phyloP scores from a whole-genome alignment of 2,888 invertebrate species.

The Caenorhabditis doughertyi region DNA sequence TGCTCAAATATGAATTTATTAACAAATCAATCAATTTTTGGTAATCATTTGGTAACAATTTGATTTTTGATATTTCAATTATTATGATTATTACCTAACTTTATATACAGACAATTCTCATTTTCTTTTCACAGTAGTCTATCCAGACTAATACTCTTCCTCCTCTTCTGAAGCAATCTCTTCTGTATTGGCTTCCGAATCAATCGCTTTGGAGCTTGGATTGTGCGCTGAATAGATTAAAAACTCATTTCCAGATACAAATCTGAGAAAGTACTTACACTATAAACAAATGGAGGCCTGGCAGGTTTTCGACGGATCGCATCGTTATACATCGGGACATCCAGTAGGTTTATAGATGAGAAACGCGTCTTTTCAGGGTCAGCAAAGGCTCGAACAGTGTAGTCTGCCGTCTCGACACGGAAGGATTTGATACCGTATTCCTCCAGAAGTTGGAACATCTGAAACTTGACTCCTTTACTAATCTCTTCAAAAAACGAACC shows the following conservation, averaged over 20 bases:
- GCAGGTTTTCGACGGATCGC: conserved; percentile 35
- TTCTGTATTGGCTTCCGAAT: background rate
- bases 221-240: conserved; percentile 43
- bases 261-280: conserved; percentile 43
- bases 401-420: conserved; percentile 56
- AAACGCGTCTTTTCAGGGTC: conserved; percentile 50
- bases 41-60: conserved; percentile 17
- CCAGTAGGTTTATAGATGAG: conserved; percentile 41
- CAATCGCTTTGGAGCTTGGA: conserved; percentile 33
- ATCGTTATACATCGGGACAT: conserved; percentile 42
- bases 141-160: conserved; percentile 34
- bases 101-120: conserved; percentile 26
- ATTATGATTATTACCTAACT: conserved; percentile 23
- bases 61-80: background rate
- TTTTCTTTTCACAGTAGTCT: conserved; percentile 13
- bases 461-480: too few species aligned
- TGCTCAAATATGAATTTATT: conserved; percentile 46
- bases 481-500: too few species aligned
- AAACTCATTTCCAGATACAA: background rate
- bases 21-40: conserved; percentile 5
- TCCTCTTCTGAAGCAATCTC: conserved; percentile 19
- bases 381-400: conserved; percentile 56
- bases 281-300: conserved; percentile 56
- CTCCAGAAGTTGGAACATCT: conserved; percentile 64
- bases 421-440: conserved; percentile 58